Base-by-base conservation (phyloP, 2,113 vertebrate species). In the Mormoops blainvillei region DNA sequence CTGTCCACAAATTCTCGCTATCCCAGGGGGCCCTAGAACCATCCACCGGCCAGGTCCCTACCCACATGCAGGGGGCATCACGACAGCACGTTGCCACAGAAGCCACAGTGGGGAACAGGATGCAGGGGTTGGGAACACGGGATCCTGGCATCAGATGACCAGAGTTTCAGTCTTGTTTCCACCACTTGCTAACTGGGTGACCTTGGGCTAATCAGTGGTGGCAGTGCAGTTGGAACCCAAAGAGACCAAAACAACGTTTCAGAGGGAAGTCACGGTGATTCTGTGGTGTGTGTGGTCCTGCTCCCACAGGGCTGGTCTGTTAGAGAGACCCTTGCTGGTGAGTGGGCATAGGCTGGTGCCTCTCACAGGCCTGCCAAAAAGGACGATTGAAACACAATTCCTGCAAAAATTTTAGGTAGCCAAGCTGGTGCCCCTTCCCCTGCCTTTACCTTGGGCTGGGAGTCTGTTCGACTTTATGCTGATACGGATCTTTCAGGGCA, bases 131-230 rank as follows among this genome's bases (percentile, higher is more conserved):
- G 68, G 56, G 78, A 82, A 56, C 38, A 4, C 19, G 1, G 80
- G 70, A 48, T 77, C 87, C 33, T 82, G 91, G 63, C 73, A 6
- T 82, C 77, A 28, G 84, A 78, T 36, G 81, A 71, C 80, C 16
- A 1, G 13, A 87, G 77, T 77, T 94, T 56, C 45, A 93, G 2
- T 61, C 94, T 87, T 12, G 77, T 41, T 54, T 86, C 68, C 43
- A 73, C 43, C 61, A 24, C 86, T 97, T 83, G 78, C 94, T 91
- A 56, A 93, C 96, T 67, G 80, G 82, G 73, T 98, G 97, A 98
- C 97, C 97, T 98, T 98, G 97, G 97, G 86, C 89, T 87, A 38
- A 92, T 95, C 70, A 26, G 71, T 58, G 41, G 92, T 65, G 82
- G 41, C 31, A 12, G 87, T 81, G n/a, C 61, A 77, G 73, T 58